Percentiles rank a stretch among this genome's conserved stretches.
These are phyloP conservation scores for Oryctes rhinoceros DNA, from an alignment of 1,140 invertebrate species.

Conservation along the genomic window DNA sequence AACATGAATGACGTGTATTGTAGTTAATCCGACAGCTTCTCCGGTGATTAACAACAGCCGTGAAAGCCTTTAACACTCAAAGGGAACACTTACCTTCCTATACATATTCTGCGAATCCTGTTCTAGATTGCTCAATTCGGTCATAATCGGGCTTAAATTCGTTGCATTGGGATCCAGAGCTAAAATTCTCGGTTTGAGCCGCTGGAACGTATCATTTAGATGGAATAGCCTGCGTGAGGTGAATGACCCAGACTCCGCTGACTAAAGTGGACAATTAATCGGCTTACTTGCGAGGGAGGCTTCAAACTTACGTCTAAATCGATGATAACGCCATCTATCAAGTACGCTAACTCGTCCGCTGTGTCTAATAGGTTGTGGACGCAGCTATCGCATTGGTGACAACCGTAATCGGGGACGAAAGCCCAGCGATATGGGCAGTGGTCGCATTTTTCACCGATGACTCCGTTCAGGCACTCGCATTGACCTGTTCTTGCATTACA, in stretches of 20 bases:
- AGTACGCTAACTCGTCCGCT: constrained; percentile 75
- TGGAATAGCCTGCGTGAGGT: constrained; percentile 78
- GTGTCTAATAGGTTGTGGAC: constrained; percentile 87
- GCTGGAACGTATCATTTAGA: constrained; percentile 74
- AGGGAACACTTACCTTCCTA: constrained; percentile 60
- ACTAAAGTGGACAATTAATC: constrained; percentile 58
- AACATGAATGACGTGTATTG: too few relatives aligned
- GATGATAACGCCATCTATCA: constrained; percentile 71
- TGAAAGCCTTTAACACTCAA: not conserved
- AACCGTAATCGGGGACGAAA: constrained; percentile 72
- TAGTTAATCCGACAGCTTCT: too few relatives aligned
- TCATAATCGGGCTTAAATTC: constrained; percentile 69
- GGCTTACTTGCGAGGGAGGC: not conserved
- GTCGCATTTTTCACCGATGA: constrained; percentile 95
- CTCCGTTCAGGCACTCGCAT: constrained; percentile 94
- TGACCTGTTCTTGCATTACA: constrained; percentile 90
- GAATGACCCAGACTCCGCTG: constrained; percentile 78
- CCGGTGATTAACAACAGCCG: too few relatives aligned
- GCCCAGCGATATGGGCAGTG: constrained; percentile 89
- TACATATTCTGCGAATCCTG: constrained; percentile 66
- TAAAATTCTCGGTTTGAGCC: constrained; percentile 72
- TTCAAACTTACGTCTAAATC: constrained; percentile 73
- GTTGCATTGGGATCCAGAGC: constrained; percentile 71
- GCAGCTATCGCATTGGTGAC: constrained; percentile 87
- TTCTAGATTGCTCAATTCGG: constrained; percentile 68